Base-by-base conservation (phyloP, 2,888 invertebrate species). In the Drosophila neotestacea region DNA sequence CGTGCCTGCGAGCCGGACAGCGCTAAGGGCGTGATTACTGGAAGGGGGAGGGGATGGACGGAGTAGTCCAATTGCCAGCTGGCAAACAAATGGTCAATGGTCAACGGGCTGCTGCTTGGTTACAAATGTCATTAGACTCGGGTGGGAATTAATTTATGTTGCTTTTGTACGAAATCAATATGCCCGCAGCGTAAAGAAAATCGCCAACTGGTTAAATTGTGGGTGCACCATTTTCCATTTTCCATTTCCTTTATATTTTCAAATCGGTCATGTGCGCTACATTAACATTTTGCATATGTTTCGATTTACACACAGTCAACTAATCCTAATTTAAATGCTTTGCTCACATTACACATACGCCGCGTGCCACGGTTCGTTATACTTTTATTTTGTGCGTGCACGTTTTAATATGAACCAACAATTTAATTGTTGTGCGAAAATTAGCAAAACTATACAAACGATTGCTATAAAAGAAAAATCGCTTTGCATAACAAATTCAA, bases 281-380 rank as follows among this genome's bases (percentile, higher is more conserved):
- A 81, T 69, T 71, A 61, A 70, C 65, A 80, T 72, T 70, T 77
- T 71, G 70, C 85, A 87, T 85, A 81, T 87, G 85, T 72, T 87
- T 81, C 46, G 74, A 73, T 83, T 86, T 70, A 67, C 71, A 60
- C 75, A 67, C 32, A 50, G 22, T 50, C 41, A 16, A 75, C 85
- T 88, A 88, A 88, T 87, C 88, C 85, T 74, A 82, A 85, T 88
- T 85, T 79, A 81, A 87, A 84, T 87, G 79, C 73, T 73, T 68
- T 67, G 28, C 56, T 52, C 47, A 55, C 27, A 81, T 72, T 61
- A 67, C 70, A 48, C 42, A 77, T 62, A 58, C 56, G 73, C 63
- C 48, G 38, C 36, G 51, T 79, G 46, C 11, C 11, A 42, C 59
- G 6, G 32, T 10, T 47, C 22, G 30, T 38, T 10, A 9, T 48